These are phyloP conservation scores for Lithophane socia DNA, from an alignment of 2,888 invertebrate genomes.

Conservation along the genomic window DNA sequence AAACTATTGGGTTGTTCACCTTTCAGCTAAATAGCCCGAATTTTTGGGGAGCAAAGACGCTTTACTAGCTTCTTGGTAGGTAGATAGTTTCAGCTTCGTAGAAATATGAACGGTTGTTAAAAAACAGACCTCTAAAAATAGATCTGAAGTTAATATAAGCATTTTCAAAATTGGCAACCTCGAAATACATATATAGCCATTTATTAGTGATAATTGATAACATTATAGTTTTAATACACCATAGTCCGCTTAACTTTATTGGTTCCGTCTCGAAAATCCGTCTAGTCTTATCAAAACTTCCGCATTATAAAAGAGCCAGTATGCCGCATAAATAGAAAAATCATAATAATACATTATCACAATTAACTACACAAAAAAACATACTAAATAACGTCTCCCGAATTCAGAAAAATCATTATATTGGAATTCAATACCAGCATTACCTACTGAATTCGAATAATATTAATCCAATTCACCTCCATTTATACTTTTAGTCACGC, in stretches of 20 bases:
- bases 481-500: conserved; percentile 58
- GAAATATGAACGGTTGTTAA: background rate
- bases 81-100: background rate
- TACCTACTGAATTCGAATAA: conserved; percentile 31
- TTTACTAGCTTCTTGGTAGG: background rate
- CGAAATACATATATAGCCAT: background rate
- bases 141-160: too few species aligned
- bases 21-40: background rate
- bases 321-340: background rate
- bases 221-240: background rate
- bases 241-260: background rate
- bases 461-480: conserved; percentile 25
- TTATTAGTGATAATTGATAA: background rate
- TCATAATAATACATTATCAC: background rate
- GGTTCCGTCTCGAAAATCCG: background rate
- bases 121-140: too few species aligned
- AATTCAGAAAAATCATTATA: conserved; percentile 14
- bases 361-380: background rate
- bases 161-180: too few species aligned
- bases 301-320: background rate
- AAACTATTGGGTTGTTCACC: background rate
- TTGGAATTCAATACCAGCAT: conserved; percentile 31
- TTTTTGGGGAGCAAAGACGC: background rate
- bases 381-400: conserved; percentile 17
- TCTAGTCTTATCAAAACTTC: background rate